Base-by-base conservation (phyloP, 2,113 vertebrate genomes). In the Marmota monax region DNA sequence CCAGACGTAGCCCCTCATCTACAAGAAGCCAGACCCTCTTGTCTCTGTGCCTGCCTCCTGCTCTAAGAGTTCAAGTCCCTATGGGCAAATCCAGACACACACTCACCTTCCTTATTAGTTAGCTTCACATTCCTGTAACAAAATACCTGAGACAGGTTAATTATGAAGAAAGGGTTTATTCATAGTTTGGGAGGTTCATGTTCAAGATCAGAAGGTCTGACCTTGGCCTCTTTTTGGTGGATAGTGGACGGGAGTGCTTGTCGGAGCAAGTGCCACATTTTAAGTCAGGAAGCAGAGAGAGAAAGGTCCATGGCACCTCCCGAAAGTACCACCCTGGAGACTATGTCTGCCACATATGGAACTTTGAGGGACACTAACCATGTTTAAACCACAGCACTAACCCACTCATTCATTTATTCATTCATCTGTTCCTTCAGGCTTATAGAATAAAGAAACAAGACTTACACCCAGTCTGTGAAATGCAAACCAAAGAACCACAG, bases 1-100 rank as follows among this genome's bases (percentile, higher is more conserved):
- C 0, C 16, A 53, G 67, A 37, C 0, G 2, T 0, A 16, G 53
- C 29, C 61, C 65, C 45, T 34, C 72, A 10, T 42, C 37, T 11
- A 29, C 0, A 8, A 8, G 34, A 23, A 9, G 45, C 25, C 51
- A 5, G 25, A 58, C 29, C 42, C 18, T 37, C 48, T 10, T 7
- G 20, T 39, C 45, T 65, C 3, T 9, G 27, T 20, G 65, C 25
- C 76, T 53, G 18, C 39, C 23, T 16, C 37, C 42, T 70, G 25
- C 37, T 48, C 32, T 9, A 29, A 79, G 18, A 48, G 27, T 1
- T 0, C 63, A 37, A 12, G 13, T 16, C 10, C 17, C 51, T 37
- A 5, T 0, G 7, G 61, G 39, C 2, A 23, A 27, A 80, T 65
- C 23, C 76, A 6, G 32, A 16, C 10, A 1, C 16, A 3, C 27